Base-by-base conservation (phyloP, 1,140 invertebrate genomes). In the Bombus confusus region DNA sequence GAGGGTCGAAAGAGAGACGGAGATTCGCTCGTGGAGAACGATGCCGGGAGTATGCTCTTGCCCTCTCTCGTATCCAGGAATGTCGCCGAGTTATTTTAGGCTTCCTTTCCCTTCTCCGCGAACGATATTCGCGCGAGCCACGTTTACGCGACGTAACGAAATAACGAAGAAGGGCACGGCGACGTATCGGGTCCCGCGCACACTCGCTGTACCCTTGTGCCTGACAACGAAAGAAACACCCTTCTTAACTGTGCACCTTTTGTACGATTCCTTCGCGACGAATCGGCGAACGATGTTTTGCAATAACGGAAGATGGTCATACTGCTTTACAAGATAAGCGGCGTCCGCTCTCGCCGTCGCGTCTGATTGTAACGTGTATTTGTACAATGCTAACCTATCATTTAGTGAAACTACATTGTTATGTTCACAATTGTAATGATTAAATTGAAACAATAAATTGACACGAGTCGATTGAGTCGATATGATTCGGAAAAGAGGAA, bases 41-140 rank as follows among this genome's bases (percentile, higher is more conserved):
- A 64, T 31, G 75, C 22, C 66, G 66, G 28, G n/a, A 73, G 80
- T 80, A 76, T 47, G 88, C 41, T 72, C 78, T 75, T 31, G 52
- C 85, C 73, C 47, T 80, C 75, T 78, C 75, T 79, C 80, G 71
- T 88, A 89, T 90, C 71, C 89, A 85, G 86, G 91, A 92, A 93
- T 91, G 90, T 86, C 84, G 85, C 89, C 62, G 80, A 94, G 93
- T 93, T 93, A 94, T 93, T 93, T 93, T 93, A 92, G 90, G 90
- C 88, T 86, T 10, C 75, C 31, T 12, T 69, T 66, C 59, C 34
- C 62, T 66, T 39, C 43, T 88, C 76, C 74, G 43, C 71, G 59
- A 47, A 73, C 84, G 75, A 83, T 88, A 84, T 59, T 88, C 87
- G 87, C 89, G 86, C 83, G 69, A 47, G 62, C 22, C 80, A 81